A percentile compares a stretch with the other conserved stretches of the same genome.
Evolutionary conservation across 2,797 vertebrate genomes (phyloP).

Genomic region (Ispidina picta): DNA sequence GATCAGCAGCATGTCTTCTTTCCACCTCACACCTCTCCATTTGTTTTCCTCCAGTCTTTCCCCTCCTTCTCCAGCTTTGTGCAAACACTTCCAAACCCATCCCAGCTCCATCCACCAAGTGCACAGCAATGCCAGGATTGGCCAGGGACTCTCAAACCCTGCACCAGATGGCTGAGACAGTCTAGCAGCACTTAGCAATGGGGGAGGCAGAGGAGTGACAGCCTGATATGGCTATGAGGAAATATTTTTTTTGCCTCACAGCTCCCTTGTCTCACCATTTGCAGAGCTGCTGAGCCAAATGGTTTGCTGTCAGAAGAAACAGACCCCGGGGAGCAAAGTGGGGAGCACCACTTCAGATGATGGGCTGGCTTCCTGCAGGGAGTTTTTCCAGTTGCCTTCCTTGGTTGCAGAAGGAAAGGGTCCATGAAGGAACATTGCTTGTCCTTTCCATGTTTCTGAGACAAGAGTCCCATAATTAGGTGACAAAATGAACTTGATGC

Average conservation of each 20-base stretch:
- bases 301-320: background rate
- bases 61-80: background rate
- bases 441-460: background rate
- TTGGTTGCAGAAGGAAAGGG: background rate
- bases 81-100: constrained; percentile 35
- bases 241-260: background rate
- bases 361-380: background rate
- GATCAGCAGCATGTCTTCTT: background rate
- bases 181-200: constrained; percentile 35
- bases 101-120: background rate
- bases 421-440: background rate
- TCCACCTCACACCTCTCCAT: constrained; percentile 10
- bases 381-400: background rate
- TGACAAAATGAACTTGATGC: background rate
- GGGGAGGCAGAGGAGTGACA: constrained; percentile 37
- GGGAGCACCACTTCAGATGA: background rate
- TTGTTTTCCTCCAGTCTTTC: background rate
- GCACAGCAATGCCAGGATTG: constrained; percentile 5
- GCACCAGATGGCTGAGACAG: constrained; percentile 44
- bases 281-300: background rate
- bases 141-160: background rate
- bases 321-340: accelerated
- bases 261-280: background rate
- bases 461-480: background rate
- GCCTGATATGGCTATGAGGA: background rate